Evolutionary conservation across 2,888 invertebrate species (phyloP).

Genomic region (Caenorhabditis japonica): DNA sequence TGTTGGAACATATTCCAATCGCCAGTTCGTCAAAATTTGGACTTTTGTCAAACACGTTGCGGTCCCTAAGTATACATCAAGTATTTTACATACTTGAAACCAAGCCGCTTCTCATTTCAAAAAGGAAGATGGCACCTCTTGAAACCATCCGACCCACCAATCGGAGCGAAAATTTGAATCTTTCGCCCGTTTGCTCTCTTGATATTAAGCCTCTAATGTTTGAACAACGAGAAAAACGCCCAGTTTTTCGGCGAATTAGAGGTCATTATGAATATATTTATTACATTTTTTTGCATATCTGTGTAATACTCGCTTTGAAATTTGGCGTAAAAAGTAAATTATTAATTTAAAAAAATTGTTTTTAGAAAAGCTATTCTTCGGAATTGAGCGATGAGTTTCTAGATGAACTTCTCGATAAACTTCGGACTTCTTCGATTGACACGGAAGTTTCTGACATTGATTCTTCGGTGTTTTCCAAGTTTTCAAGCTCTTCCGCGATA

Average conservation of each 20-base stretch:
- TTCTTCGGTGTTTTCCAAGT: conserved; percentile 35
- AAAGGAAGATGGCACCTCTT: neutral
- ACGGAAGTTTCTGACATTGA: conserved; percentile 42
- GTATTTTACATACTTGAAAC: neutral
- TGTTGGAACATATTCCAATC: too few relatives aligned
- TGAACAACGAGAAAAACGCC: too few relatives aligned
- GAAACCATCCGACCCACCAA: conserved; percentile 1
- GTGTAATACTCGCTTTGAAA: conserved; percentile 41
- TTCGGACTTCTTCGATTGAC: conserved; percentile 40
- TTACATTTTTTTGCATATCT: too few relatives aligned
- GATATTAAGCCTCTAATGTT: too few relatives aligned
- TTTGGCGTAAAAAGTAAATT: conserved; percentile 7
- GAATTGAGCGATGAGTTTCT: conserved; percentile 39
- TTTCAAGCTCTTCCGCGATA: neutral
- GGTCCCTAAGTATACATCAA: too few relatives aligned
- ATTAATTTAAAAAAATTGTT: neutral
- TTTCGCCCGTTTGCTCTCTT: too few relatives aligned
- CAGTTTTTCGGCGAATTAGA: too few relatives aligned
- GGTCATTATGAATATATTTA: too few relatives aligned
- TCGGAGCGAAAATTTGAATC: too few relatives aligned
- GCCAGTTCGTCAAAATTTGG: too few relatives aligned
- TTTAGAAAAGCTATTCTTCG: conserved; percentile 14
- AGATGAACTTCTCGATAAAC: conserved; percentile 25
- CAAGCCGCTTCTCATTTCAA: neutral
- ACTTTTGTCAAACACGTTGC: too few relatives aligned